Evolutionary conservation across 1,140 invertebrate genomes (phyloP).

Genomic region (Venturia canescens): DNA sequence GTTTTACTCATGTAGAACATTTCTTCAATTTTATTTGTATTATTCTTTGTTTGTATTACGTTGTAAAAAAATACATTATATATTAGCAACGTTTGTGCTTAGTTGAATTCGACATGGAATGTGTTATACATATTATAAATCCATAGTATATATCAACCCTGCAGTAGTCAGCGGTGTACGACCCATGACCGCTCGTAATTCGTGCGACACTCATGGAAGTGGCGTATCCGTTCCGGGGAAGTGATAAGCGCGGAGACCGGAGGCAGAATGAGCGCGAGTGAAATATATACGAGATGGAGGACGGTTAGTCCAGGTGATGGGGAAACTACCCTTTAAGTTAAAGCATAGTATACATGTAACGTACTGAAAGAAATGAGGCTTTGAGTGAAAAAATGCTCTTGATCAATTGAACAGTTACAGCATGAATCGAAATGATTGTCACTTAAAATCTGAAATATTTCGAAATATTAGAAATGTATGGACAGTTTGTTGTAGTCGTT

Average conservation of each 20-base stretch:
- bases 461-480: too few species aligned
- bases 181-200: conserved; percentile 56
- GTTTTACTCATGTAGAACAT: too few species aligned
- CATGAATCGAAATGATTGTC: too few species aligned
- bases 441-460: too few species aligned
- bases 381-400: too few species aligned
- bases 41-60: neutral
- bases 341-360: conserved; percentile 28
- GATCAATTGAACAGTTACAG: too few species aligned
- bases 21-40: neutral
- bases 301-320: conserved; percentile 27
- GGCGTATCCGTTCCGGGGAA: conserved; percentile 52
- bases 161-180: conserved; percentile 33
- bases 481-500: too few species aligned
- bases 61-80: too few species aligned
- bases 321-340: conserved; percentile 23
- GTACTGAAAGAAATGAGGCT: too few species aligned
- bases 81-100: neutral
- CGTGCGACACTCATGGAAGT: conserved; percentile 54
- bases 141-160: neutral
- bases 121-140: neutral
- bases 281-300: conserved; percentile 38
- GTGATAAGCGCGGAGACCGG: conserved; percentile 47
- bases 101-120: neutral
- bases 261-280: conserved; percentile 40